Percentiles rank a stretch among this genome's conserved stretches.
Evolutionary conservation across 2,888 invertebrate species (phyloP).

Genomic region (Spodoptera exigua): DNA sequence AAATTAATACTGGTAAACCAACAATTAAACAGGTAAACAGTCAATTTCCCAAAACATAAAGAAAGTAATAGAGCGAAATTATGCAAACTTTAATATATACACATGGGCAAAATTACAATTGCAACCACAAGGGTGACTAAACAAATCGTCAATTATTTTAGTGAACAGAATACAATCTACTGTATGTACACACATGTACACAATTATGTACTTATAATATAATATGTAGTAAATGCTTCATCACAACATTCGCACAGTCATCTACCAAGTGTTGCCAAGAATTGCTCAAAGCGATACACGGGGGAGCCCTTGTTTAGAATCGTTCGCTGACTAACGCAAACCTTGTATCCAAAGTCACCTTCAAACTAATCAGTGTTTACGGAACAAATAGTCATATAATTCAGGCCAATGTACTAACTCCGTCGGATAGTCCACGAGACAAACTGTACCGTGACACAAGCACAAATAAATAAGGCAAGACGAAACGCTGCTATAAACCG

Average conservation of each 20-base stretch:
- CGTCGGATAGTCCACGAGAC: constrained; percentile 71
- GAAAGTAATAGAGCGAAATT: too few species aligned
- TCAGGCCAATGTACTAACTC: constrained; percentile 72
- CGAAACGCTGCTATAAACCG: constrained; percentile 62
- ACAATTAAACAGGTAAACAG: constrained; percentile 2
- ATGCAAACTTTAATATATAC: too few species aligned
- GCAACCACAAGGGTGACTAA: too few species aligned
- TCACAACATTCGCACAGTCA: constrained; percentile 5
- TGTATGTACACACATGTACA: too few species aligned
- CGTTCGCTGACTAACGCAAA: constrained; percentile 37
- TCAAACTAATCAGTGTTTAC: constrained; percentile 66
- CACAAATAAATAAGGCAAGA: constrained; percentile 69
- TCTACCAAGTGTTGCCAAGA: constrained; percentile 23
- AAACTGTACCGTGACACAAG: constrained; percentile 66
- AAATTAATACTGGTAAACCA: too few species aligned
- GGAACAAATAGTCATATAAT: constrained; percentile 73
- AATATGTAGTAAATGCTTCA: too few species aligned
- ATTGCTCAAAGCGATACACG: constrained; percentile 4
- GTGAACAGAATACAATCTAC: too few species aligned
- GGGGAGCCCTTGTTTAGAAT: constrained; percentile 32
- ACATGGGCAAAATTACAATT: too few species aligned
- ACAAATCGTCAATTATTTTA: too few species aligned
- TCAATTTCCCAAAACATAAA: too few species aligned
- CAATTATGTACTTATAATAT: too few species aligned
- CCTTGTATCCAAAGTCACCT: constrained; percentile 39